These are phyloP conservation scores for Hyles euphorbiae DNA, from an alignment of 1,140 invertebrate species.

Conservation along the genomic window DNA sequence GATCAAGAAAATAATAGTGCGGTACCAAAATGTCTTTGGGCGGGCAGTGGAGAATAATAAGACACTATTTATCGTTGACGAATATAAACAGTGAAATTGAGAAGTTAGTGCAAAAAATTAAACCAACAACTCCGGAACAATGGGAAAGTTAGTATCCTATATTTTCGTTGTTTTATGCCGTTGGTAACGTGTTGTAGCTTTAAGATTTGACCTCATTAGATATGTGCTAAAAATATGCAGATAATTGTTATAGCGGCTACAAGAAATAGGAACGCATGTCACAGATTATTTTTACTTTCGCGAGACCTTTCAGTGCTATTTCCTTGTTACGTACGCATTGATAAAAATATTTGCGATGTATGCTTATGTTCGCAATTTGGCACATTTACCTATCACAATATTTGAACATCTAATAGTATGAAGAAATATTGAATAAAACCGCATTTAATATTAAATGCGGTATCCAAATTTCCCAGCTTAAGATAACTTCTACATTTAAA, in stretches of 20 bases:
- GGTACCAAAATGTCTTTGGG: conserved; percentile 37
- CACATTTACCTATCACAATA: no score
- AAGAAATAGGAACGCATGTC: no score
- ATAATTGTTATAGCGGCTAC: not conserved
- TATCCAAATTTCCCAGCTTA: no score
- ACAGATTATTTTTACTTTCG: no score
- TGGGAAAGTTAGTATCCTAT: conserved; percentile 59
- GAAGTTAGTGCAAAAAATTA: conserved; percentile 60
- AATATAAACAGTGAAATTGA: conserved; percentile 61
- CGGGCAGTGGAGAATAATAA: conserved; percentile 57
- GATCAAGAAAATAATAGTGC: no score
- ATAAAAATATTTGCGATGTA: no score
- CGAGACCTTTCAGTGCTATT: no score
- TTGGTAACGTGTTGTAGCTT: not conserved
- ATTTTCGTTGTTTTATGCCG: conserved; percentile 2
- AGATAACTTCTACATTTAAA: no score
- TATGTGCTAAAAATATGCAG: not conserved
- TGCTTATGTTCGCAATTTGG: not conserved
- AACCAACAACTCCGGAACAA: conserved; percentile 59
- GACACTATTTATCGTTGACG: conserved; percentile 60
- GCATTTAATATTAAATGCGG: no score
- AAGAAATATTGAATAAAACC: no score
- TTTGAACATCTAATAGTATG: no score
- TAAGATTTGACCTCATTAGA: not conserved
- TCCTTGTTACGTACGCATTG: no score